phyloP scores from a whole-genome alignment of 1,140 invertebrate species.

The Rhopalosiphum maidis region DNA sequence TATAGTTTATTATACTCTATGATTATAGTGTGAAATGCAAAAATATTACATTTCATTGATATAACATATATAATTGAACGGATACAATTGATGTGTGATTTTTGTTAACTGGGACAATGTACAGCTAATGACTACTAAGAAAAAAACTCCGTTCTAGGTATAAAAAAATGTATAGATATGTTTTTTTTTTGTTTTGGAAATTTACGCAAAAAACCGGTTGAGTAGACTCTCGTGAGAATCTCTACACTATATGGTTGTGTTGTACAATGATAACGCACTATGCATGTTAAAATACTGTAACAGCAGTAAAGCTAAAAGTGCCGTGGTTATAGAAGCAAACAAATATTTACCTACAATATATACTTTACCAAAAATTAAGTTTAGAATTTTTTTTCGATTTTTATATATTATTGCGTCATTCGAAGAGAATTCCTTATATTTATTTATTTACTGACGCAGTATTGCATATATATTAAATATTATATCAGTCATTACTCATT shows the following conservation, averaged over 20 bases:
- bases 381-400: neutral
- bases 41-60: neutral
- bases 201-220: slow-evolving; percentile 45
- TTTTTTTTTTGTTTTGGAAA: slow-evolving; percentile 41
- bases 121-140: slow-evolving; percentile 38
- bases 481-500: neutral
- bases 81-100: slow-evolving; percentile 39
- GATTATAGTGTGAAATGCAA: neutral
- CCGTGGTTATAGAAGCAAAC: neutral
- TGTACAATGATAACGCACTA: neutral
- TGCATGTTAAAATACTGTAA: slow-evolving; percentile 18
- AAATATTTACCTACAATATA: neutral
- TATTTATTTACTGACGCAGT: neutral
- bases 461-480: neutral
- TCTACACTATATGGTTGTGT: neutral
- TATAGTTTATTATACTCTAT: neutral
- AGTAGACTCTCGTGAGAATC: slow-evolving; percentile 42
- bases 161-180: neutral
- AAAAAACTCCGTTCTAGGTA: slow-evolving; percentile 9
- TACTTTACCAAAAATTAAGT: neutral
- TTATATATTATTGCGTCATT: neutral
- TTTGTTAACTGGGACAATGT: slow-evolving; percentile 43
- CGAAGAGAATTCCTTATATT: neutral
- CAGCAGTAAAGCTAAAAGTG: neutral
- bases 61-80: neutral